These are phyloP conservation scores for Trichosurus vulpecula DNA, from an alignment of 2,797 vertebrate species.

Conservation along the genomic window DNA sequence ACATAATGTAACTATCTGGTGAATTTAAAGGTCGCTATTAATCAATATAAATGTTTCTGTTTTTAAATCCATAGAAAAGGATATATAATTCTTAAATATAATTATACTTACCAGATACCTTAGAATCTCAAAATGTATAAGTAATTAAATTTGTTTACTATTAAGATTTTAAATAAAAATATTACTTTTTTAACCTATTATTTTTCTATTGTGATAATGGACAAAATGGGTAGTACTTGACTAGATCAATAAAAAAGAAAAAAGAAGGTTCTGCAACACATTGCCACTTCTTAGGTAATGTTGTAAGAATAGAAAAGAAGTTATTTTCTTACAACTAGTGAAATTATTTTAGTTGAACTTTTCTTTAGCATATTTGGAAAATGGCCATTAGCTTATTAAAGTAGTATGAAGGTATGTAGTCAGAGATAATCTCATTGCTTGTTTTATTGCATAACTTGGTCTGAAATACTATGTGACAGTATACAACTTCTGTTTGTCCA, in stretches of 20 bases:
- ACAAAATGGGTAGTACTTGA: neutral
- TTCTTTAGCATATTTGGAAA: neutral
- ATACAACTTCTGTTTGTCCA: neutral
- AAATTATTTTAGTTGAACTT: neutral
- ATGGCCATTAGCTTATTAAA: neutral
- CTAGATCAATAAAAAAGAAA: slow-evolving; percentile 2
- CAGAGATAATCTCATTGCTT: neutral
- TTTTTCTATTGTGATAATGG: neutral
- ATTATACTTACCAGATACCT: neutral
- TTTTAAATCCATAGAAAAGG: slow-evolving; percentile 30
- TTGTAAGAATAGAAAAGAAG: neutral
- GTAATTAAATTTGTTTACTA: neutral
- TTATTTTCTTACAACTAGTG: neutral
- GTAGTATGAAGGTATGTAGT: neutral
- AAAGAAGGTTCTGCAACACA: neutral
- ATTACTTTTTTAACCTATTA: neutral
- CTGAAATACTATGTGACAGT: neutral
- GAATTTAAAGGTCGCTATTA: neutral
- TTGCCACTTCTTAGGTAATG: neutral
- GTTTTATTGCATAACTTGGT: neutral
- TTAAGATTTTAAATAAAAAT: slow-evolving; percentile 1
- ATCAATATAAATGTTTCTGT: neutral
- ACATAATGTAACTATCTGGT: neutral
- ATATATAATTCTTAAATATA: slow-evolving; percentile 7
- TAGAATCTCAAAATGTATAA: neutral